Percentiles rank a stretch among this genome's conserved stretches.
These are phyloP conservation scores for Podarcis raffonei DNA, from an alignment of 2,113 vertebrate genomes.

Conservation along the genomic window DNA sequence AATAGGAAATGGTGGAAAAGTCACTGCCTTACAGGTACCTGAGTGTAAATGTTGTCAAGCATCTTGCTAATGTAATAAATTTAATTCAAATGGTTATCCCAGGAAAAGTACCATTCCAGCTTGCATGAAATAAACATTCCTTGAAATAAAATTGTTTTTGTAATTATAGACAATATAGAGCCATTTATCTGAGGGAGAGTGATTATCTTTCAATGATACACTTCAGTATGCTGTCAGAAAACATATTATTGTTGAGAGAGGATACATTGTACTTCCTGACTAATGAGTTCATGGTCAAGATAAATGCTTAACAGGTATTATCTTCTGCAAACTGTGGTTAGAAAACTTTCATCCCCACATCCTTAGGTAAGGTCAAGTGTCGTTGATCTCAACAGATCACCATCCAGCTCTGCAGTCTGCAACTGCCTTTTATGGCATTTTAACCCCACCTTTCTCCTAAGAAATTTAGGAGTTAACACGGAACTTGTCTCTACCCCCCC, in stretches of 20 bases:
- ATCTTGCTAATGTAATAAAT: not conserved
- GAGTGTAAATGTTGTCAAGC: not conserved
- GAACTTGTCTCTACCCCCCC: too few species aligned
- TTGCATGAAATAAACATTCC: constrained; percentile 19
- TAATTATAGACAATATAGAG: constrained; percentile 28
- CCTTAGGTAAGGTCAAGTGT: not conserved
- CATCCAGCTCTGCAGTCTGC: not conserved
- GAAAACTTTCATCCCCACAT: not conserved
- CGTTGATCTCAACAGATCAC: not conserved
- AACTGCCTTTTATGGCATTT: not conserved
- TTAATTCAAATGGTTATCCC: not conserved
- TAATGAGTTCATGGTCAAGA: not conserved
- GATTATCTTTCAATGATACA: not conserved
- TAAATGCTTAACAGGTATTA: constrained; percentile 4
- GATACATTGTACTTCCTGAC: not conserved
- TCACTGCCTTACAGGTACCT: not conserved
- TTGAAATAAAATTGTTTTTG: constrained; percentile 19
- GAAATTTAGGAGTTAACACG: not conserved
- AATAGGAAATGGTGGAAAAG: not conserved
- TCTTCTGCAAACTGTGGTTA: not conserved
- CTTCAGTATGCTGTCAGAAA: constrained; percentile 10
- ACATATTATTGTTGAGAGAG: constrained; percentile 1
- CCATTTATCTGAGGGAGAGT: constrained; percentile 6
- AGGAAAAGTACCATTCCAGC: constrained; percentile 5
- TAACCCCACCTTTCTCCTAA: not conserved